Evolutionary conservation across 1,140 invertebrate species (phyloP).

Genomic region (Hycleus phaleratus): DNA sequence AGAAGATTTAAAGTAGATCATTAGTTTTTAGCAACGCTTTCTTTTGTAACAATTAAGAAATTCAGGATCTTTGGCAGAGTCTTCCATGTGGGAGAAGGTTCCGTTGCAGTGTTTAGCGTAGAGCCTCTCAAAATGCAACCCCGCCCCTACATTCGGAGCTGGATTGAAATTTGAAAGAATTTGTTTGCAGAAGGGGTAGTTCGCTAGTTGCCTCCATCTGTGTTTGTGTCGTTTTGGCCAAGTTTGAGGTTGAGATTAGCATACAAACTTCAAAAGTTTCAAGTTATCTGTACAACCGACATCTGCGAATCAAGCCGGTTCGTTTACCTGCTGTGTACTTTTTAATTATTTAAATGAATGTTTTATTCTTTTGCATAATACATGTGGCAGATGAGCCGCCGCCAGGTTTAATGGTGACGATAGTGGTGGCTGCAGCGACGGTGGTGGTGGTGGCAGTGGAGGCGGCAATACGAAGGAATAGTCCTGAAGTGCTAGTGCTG

Average conservation of each 20-base stretch:
- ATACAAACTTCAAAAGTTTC: conserved; percentile 33
- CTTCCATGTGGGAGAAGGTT: too few relatives aligned
- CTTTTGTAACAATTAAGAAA: too few relatives aligned
- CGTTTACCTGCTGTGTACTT: conserved; percentile 36
- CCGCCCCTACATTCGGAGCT: too few relatives aligned
- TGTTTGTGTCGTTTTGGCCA: not conserved
- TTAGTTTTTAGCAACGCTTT: too few relatives aligned
- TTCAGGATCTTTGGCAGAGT: too few relatives aligned
- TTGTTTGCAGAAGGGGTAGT: too few relatives aligned
- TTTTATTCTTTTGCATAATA: conserved; percentile 34
- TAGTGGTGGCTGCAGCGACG: not conserved
- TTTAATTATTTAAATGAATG: conserved; percentile 39
- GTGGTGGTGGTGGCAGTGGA: not conserved
- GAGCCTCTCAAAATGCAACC: too few relatives aligned
- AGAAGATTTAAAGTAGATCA: too few relatives aligned
- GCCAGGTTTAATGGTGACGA: conserved; percentile 7
- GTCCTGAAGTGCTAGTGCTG: conserved; percentile 11
- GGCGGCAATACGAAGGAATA: not conserved
- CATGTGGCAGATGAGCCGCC: conserved; percentile 23
- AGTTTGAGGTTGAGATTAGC: conserved; percentile 30
- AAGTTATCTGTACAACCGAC: conserved; percentile 26
- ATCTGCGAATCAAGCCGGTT: conserved; percentile 30
- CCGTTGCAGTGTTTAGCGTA: too few relatives aligned
- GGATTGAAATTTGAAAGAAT: too few relatives aligned
- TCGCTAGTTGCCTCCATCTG: too few relatives aligned